Evolutionary conservation across 2,113 vertebrate species (phyloP).

Genomic region (Melierax canorus): DNA sequence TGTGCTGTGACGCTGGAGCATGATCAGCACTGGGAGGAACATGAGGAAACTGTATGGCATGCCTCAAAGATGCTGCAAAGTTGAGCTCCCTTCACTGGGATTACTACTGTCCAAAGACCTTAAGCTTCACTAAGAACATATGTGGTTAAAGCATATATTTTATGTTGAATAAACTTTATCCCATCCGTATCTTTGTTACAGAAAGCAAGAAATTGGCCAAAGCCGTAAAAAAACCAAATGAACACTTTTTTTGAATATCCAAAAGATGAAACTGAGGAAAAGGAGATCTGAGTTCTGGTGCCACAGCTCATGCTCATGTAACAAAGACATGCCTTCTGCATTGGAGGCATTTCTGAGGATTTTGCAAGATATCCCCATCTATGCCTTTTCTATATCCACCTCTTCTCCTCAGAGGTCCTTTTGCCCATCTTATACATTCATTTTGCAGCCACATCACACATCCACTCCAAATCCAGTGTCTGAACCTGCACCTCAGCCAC

Average conservation of each 20-base stretch:
- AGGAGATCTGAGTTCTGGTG: neutral
- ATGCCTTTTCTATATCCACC: no score
- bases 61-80: neutral
- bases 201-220: neutral
- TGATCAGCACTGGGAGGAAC: neutral
- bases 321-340: no score
- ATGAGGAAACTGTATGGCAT: no score
- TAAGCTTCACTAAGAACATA: neutral
- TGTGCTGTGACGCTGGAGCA: accelerated
- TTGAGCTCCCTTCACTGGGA: neutral
- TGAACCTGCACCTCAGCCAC: neutral
- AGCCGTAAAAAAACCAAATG: neutral
- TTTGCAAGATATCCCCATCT: no score
- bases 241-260: neutral
- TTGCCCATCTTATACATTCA: neutral
- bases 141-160: neutral
- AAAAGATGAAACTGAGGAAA: neutral
- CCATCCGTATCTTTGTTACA: neutral
- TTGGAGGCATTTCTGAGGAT: no score
- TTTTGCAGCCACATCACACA: neutral
- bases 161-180: neutral
- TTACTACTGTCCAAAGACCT: neutral
- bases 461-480: neutral
- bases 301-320: neutral
- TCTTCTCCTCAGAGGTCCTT: no score